phyloP scores from a whole-genome alignment of 2,113 vertebrate species.

The Pelecanoides urinatrix region DNA sequence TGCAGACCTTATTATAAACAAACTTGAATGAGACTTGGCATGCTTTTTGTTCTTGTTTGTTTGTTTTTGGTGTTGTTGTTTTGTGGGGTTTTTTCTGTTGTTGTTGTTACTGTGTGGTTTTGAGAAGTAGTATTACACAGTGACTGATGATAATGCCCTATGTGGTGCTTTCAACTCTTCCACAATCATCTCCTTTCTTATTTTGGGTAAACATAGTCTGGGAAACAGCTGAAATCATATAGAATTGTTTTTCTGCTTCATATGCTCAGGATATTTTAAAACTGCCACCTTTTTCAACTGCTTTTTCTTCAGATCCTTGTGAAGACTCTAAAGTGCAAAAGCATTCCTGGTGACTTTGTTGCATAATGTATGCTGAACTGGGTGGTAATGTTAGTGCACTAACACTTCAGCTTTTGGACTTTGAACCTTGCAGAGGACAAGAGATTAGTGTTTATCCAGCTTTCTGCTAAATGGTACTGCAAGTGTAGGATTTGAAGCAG shows the following conservation, averaged over 20 bases:
- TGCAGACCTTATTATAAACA: not conserved
- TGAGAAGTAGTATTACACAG: no score
- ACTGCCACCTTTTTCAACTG: not conserved
- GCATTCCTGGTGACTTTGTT: not conserved
- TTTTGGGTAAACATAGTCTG: no score
- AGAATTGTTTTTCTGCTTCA: no score
- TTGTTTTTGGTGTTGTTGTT: no score
- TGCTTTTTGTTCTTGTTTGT: no score
- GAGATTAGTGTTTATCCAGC: not conserved
- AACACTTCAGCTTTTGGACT: not conserved
- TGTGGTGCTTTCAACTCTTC: not conserved
- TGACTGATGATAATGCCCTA: no score
- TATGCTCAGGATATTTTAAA: not conserved
- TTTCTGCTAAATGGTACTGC: not conserved
- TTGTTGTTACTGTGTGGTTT: no score
- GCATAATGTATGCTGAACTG: not conserved
- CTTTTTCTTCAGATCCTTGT: not conserved
- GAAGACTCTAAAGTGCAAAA: not conserved
- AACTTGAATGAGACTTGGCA: not conserved
- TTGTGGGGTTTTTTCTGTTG: no score
- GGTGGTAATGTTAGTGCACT: not conserved
- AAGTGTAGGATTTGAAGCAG: not conserved
- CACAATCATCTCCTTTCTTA: no score
- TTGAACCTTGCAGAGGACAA: not conserved
- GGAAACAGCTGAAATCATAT: no score